phyloP scores from a whole-genome alignment of 64 coral and sea anemone species.

The Dendrophyllia cribrosa region DNA sequence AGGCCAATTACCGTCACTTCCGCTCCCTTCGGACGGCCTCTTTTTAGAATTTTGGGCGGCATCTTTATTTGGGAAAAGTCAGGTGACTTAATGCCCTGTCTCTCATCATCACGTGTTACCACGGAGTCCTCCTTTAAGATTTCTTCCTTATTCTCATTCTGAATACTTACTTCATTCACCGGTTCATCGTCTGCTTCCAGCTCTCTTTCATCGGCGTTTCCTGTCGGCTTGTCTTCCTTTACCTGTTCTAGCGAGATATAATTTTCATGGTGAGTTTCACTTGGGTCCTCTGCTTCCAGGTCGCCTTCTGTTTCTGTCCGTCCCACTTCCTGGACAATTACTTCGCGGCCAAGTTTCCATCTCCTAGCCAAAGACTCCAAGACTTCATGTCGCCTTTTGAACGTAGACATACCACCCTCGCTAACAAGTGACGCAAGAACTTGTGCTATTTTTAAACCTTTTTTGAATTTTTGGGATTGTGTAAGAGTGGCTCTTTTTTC shows the following conservation, averaged over 20 bases:
- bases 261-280: conserved; percentile 13
- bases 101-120: conserved; percentile 1
- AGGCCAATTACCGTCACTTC: conserved; percentile 69
- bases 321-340: conserved; percentile 4
- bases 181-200: not conserved
- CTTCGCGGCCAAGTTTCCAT: conserved; percentile 14
- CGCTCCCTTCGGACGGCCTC: conserved; percentile 62
- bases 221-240: conserved; percentile 4
- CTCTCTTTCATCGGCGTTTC: conserved; percentile 6
- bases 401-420: conserved; percentile 30
- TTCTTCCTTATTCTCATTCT: conserved; percentile 12
- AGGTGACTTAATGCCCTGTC: not conserved
- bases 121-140: not conserved
- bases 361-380: conserved; percentile 2
- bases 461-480: conserved; percentile 72
- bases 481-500: conserved; percentile 6
- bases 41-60: conserved; percentile 63
- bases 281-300: conserved; percentile 1
- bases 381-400: conserved; percentile 1
- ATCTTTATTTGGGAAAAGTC: conserved; percentile 30
- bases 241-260: not conserved
- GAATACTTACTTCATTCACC: not conserved
- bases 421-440: conserved; percentile 58
- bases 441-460: conserved; percentile 47
- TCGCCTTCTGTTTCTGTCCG: not conserved